Base-by-base conservation (phyloP, 1,140 invertebrate species). In the Atta colombica region DNA sequence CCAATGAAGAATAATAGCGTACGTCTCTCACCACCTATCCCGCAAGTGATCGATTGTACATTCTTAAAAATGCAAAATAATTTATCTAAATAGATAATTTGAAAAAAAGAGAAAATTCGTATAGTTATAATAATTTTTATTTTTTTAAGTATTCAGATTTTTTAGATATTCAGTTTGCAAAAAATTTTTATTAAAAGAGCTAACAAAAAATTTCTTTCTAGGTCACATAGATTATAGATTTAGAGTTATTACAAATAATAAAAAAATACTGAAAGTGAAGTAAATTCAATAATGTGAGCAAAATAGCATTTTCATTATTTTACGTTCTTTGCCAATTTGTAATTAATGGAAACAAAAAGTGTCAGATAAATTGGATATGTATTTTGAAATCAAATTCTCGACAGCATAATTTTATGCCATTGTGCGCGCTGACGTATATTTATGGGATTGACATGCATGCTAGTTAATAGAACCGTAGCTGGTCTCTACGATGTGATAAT, bases 401-500 rank as follows among this genome's bases (percentile, higher is more conserved):
- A 3, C 14, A 66, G 45, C 18, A 69, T 80, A 55, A 74, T 35
- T 63, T 74, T 75, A 63, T 84, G 71, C 55, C 21, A 61, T 82
- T 82, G 55, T 63, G 25, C n/a, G 7, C 18, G 28, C 8, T n/a
- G 39, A 53, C 8, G 14, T 82, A 61, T 74, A 74, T 74, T 84
- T 61, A 74, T 74, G 28, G 25, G 60, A 75, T 61, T 28, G 45
- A 75, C 55, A 75, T 25, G 69, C 39, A 58, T 49, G 39, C 55
- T 75, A 84, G 53, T 84, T 63, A 84, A 74, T 75, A 84, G 55
- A 75, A 75, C 58, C 69, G 55, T 82, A 74, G 80, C 39, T 49
- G 35, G 55, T 84, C 55, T 63, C 69, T 75, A 84, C 39, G 80
- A 84, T 75, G 80, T 84, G 69, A 84, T 84, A 84, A 84, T 84